phyloP scores from a whole-genome alignment of 1,140 invertebrate species.

The Neotoxoptera formosana region DNA sequence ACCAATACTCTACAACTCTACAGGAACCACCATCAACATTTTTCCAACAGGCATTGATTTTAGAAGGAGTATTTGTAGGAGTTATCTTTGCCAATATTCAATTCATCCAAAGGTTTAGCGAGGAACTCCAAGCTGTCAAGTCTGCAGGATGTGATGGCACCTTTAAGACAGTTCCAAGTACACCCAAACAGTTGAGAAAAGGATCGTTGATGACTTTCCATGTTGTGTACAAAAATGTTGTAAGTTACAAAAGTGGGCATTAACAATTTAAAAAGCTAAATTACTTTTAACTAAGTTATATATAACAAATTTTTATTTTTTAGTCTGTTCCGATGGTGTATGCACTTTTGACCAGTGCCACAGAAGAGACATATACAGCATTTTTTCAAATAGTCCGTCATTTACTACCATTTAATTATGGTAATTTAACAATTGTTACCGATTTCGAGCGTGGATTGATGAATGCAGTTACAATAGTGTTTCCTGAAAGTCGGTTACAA shows the following conservation, averaged over 20 bases:
- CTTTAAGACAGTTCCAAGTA: background rate
- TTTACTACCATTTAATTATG: too few species aligned
- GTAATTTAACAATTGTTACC: too few species aligned
- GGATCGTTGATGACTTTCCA: background rate
- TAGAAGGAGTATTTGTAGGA: background rate
- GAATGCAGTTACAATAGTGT: too few species aligned
- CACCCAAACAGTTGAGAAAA: background rate
- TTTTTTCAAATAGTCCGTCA: too few species aligned
- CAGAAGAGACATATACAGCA: too few species aligned
- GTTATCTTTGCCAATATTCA: background rate
- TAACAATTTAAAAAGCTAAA: too few species aligned
- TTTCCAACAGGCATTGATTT: background rate
- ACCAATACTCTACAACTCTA: background rate
- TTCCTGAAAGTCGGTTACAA: too few species aligned
- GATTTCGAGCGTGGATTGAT: too few species aligned
- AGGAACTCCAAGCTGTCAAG: background rate
- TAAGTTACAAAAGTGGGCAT: background rate
- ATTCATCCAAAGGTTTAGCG: background rate
- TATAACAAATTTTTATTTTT: too few species aligned
- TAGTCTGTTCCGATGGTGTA: too few species aligned
- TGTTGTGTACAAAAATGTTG: background rate
- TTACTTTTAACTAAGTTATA: too few species aligned
- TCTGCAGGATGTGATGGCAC: background rate
- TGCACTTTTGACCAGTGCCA: too few species aligned
- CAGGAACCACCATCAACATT: background rate